Conservation (phyloP, 2,888 invertebrate genomes). For the Drosophila macrospina region DNA sequence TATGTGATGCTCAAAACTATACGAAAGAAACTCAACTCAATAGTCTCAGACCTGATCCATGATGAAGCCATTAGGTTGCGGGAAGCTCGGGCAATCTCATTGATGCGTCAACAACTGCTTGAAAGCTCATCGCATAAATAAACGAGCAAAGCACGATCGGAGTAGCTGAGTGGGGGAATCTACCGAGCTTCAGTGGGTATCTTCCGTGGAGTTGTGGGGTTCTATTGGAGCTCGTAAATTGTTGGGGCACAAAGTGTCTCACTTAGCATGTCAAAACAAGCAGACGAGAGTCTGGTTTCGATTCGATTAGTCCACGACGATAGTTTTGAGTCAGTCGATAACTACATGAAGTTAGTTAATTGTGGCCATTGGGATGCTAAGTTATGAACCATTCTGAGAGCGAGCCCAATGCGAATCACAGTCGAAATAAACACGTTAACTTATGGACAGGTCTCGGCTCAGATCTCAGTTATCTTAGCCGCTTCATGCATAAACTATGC, state of each 20-base stretch:
- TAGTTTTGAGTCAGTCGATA: conserved; percentile 41
- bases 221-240: conserved; percentile 66
- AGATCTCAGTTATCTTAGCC: conserved; percentile 57
- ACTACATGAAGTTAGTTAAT: conserved; percentile 62
- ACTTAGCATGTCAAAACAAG: conserved; percentile 75
- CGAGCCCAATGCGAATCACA: conserved; percentile 22
- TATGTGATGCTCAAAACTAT: conserved; percentile 2
- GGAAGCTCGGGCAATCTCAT: conserved; percentile 47
- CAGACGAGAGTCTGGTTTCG: conserved; percentile 34
- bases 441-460: conserved; percentile 50
- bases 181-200: conserved; percentile 13
- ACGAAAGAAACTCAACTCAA: not conserved
- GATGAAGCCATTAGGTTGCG: conserved; percentile 52
- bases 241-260: conserved; percentile 50
- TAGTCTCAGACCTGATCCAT: not conserved
- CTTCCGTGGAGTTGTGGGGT: conserved; percentile 3
- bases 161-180: conserved; percentile 4
- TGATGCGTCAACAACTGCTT: conserved; percentile 70
- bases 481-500: conserved; percentile 65
- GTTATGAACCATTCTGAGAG: conserved; percentile 57
- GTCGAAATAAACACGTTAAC: conserved; percentile 58
- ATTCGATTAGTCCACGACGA: conserved; percentile 43
- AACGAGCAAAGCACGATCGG: conserved; percentile 25
- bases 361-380: conserved; percentile 57
- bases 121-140: conserved; percentile 65